Conservation (phyloP, 2,113 vertebrate species). For the Lipotes vexillifer region DNA sequence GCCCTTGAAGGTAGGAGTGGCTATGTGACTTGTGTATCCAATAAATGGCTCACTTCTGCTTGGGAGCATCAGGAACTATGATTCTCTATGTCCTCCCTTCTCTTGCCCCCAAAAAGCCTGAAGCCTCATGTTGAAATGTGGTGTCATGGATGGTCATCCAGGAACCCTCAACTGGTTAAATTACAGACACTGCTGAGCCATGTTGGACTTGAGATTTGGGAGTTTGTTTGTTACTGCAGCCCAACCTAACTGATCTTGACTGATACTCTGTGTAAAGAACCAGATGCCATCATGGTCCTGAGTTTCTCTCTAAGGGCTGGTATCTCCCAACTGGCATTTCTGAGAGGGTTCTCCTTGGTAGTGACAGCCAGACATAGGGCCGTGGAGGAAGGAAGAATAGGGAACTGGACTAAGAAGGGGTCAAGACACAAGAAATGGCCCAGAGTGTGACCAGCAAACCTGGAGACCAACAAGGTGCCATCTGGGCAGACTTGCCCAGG, state of each 20-base stretch:
- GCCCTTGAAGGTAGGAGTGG: neutral
- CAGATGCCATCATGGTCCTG: fast-evolving
- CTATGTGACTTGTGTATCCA: neutral
- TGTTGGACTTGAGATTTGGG: neutral
- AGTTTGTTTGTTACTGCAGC: neutral
- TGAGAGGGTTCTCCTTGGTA: neutral
- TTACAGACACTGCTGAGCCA: neutral
- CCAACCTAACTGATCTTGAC: neutral
- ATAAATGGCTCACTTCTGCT: neutral
- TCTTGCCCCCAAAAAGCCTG: neutral
- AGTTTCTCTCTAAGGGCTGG: neutral
- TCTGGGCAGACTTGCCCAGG: neutral
- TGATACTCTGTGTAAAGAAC: neutral
- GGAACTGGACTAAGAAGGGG: no score
- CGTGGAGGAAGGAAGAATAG: neutral
- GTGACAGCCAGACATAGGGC: neutral
- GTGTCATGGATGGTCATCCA: neutral
- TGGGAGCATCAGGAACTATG: neutral
- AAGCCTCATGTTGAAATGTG: neutral
- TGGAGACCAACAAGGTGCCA: neutral
- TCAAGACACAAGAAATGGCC: neutral
- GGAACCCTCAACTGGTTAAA: neutral
- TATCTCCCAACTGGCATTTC: neutral
- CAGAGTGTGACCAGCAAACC: neutral
- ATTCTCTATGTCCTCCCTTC: neutral